Evolutionary conservation across 2,113 vertebrate genomes (phyloP).

Genomic region (Chaetops frenatus): DNA sequence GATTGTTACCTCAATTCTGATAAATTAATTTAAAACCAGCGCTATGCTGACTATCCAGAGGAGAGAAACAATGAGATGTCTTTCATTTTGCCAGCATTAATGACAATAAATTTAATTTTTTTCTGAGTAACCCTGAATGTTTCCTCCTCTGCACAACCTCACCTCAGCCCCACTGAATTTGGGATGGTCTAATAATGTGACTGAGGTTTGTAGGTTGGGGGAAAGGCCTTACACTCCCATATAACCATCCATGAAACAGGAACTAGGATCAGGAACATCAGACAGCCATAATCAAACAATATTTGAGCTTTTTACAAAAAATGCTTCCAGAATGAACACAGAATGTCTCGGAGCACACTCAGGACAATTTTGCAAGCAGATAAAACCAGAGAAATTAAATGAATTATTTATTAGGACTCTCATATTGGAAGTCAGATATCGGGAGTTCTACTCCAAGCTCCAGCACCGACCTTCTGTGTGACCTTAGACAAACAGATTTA

Average conservation of each 20-base stretch:
- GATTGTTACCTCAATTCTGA: neutral
- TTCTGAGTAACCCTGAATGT: neutral
- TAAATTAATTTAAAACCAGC: neutral
- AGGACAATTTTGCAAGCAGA: neutral
- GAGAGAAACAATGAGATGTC: neutral
- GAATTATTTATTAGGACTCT: conserved; percentile 41
- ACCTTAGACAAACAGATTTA: neutral
- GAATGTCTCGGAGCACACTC: neutral
- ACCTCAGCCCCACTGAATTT: neutral
- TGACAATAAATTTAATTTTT: neutral
- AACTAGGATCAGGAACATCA: neutral
- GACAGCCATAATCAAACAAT: neutral
- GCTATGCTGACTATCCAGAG: neutral
- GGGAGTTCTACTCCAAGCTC: neutral
- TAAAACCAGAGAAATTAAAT: conserved; percentile 40
- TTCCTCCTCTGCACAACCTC: neutral
- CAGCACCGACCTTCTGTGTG: neutral
- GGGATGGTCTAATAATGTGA: neutral
- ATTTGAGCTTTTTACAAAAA: neutral
- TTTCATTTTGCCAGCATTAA: neutral
- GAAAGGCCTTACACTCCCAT: neutral
- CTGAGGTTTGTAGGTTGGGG: neutral
- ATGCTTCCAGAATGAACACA: neutral
- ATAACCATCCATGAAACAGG: neutral
- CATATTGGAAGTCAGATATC: neutral